Base-by-base conservation (phyloP, 2,888 invertebrate genomes). In the Protonemura montana region DNA sequence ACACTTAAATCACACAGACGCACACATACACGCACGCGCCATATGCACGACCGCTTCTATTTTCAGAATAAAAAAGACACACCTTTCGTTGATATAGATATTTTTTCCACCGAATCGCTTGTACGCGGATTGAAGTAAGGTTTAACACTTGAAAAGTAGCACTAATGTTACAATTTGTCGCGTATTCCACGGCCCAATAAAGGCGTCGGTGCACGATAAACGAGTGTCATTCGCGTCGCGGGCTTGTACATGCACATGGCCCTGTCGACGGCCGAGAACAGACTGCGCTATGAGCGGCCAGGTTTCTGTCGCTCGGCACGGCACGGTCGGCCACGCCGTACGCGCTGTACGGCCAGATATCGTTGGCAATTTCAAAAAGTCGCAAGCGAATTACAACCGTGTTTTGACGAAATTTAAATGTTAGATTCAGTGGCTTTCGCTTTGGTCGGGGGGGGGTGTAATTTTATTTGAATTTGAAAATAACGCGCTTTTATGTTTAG, bases 401-500 rank as follows among this genome's bases (percentile, higher is more conserved):
- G 35, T 6, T 35, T 35, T 35, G 35, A 35, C 78, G 27, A 78
- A 6, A 78, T 78, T 3, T 78, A 78, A 78, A 78, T 78, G 27
- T 10, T 3, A 26, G 78, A 78, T 78, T 6, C 78, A 25, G 26
- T 78, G 3, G 35, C 3, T 82, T 41, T 81, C 59, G 59, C 6
- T 59, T 59, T 3, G 59, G 30, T 86, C 59, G 86, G 83, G 78
- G 86, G 82, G 85, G 80, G 80, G 85, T 85, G 86, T 85, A 83
- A 82, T 83, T 85, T 85, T 84, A 42, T 82, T 83, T 42, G 86
- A 86, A 87, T 87, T 87, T 86, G 85, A 86, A 87, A 86, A 86
- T 85, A 86, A 87, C 85, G 86, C 85, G 85, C 86, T 82, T 87
- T 86, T 86, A 85, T 59, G 82, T 85, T 86, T 87, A 35, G 35